phyloP scores from a whole-genome alignment of 2,888 invertebrate genomes.

The Artemia sinica region DNA sequence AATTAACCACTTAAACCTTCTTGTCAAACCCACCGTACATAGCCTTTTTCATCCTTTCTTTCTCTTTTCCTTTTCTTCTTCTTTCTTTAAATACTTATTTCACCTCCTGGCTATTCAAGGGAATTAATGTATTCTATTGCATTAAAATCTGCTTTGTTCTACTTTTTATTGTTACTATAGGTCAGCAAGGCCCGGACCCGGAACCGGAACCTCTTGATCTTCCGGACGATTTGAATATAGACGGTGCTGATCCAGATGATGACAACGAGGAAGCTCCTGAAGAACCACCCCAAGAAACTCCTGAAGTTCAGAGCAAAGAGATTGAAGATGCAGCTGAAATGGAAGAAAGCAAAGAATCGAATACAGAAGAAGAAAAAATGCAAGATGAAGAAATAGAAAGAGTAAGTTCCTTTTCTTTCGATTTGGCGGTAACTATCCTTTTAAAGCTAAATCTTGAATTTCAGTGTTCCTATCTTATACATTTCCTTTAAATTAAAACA shows the following conservation, averaged over 20 bases:
- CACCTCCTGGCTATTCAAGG: no score
- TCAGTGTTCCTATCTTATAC: no score
- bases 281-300: conserved; percentile 33
- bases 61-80: no score
- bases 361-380: conserved; percentile 33
- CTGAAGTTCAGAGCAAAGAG: conserved; percentile 44
- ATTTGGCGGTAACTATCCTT: no score
- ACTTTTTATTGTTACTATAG: conserved; percentile 22
- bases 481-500: no score
- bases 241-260: conserved; percentile 44
- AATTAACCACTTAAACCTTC: no score
- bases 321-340: conserved; percentile 35
- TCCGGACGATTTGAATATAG: conserved; percentile 66
- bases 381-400: conserved; percentile 34
- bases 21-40: no score
- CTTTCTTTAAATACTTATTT: no score
- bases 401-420: background rate
- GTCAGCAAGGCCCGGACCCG: conserved; percentile 48
- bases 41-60: no score
- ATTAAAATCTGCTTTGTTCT: background rate
- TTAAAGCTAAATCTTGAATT: no score
- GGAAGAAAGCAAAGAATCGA: conserved; percentile 34
- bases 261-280: conserved; percentile 40
- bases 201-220: conserved; percentile 73
- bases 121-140: no score